Evolutionary conservation across 2,797 vertebrate species (phyloP).

Genomic region (Gymnoscopelus braueri): DNA sequence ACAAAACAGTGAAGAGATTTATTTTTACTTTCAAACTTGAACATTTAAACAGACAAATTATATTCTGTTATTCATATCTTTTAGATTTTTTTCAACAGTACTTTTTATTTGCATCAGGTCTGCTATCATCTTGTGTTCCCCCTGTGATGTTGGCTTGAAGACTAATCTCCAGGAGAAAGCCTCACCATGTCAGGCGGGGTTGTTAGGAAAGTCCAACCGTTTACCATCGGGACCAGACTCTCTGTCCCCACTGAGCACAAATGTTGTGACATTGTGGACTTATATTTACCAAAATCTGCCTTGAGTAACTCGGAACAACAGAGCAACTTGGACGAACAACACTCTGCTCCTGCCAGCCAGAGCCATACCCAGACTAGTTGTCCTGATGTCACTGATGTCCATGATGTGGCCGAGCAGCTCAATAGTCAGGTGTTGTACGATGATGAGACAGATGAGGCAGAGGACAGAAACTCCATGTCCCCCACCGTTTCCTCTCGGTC

Average conservation of each 20-base stretch:
- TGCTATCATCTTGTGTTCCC: no score
- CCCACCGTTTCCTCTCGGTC: constrained; percentile 41
- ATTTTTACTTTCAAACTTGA: no score
- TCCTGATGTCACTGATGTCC: neutral
- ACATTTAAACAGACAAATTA: no score
- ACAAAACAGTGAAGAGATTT: no score
- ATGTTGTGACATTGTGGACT: constrained; percentile 27
- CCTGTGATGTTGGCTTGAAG: constrained; percentile 1
- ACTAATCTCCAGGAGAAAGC: neutral
- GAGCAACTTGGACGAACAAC: constrained; percentile 24
- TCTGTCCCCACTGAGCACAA: constrained; percentile 47
- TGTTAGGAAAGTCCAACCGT: constrained; percentile 80
- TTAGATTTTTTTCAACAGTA: no score
- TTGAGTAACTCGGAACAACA: constrained; percentile 27
- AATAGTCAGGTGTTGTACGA: neutral
- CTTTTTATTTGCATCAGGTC: no score
- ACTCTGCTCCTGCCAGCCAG: constrained; percentile 21
- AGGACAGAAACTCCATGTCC: constrained; percentile 30
- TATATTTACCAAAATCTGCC: constrained; percentile 12
- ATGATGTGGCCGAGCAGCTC: neutral
- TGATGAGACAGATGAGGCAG: constrained; percentile 24
- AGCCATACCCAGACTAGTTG: constrained; percentile 1
- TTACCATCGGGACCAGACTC: constrained; percentile 80
- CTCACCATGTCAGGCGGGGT: constrained; percentile 65
- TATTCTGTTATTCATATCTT: no score